Conservation (phyloP, 2,113 vertebrate species). For the Clupea harengus region DNA sequence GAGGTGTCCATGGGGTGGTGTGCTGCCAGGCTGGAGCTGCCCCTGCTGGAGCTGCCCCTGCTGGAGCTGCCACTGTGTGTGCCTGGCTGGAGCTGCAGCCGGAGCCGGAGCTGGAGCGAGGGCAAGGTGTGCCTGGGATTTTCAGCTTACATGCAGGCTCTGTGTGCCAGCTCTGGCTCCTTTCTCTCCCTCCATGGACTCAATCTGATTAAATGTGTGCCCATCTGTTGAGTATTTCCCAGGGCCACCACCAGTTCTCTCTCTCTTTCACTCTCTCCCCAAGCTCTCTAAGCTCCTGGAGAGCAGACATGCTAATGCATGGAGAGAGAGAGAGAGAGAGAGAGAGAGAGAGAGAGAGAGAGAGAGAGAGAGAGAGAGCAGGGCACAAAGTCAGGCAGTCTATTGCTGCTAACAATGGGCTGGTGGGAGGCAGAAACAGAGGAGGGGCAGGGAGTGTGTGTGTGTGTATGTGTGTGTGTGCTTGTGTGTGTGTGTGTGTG, state of each 20-base stretch:
- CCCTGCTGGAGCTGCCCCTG: not conserved
- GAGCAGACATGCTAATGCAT: slow-evolving; percentile 22
- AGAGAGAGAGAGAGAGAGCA: slow-evolving; percentile 51
- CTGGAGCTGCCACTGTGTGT: not conserved
- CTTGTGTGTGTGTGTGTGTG: slow-evolving; percentile 28
- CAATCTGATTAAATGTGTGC: slow-evolving; percentile 79
- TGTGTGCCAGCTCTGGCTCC: not conserved
- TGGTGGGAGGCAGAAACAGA: slow-evolving; percentile 66
- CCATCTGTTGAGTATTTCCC: slow-evolving; percentile 79
- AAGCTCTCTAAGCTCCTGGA: not conserved
- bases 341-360: slow-evolving; percentile 15
- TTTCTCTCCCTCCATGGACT: slow-evolving; percentile 62
- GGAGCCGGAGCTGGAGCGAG: too few species aligned
- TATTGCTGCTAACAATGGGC: slow-evolving; percentile 83
- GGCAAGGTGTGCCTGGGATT: not conserved
- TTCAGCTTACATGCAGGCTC: not conserved
- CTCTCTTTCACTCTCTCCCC: not conserved
- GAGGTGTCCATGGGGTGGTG: not conserved
- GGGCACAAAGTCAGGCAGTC: slow-evolving; percentile 76
- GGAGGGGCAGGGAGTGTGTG: slow-evolving; percentile 30
- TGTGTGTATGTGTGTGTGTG: slow-evolving; percentile 18
- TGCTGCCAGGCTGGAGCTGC: not conserved
- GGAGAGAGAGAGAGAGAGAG: slow-evolving; percentile 75
- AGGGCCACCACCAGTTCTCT: not conserved
- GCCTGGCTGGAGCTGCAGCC: not conserved